These are phyloP conservation scores for Procambarus clarkii DNA, from an alignment of 1,140 invertebrate species.

Conservation along the genomic window DNA sequence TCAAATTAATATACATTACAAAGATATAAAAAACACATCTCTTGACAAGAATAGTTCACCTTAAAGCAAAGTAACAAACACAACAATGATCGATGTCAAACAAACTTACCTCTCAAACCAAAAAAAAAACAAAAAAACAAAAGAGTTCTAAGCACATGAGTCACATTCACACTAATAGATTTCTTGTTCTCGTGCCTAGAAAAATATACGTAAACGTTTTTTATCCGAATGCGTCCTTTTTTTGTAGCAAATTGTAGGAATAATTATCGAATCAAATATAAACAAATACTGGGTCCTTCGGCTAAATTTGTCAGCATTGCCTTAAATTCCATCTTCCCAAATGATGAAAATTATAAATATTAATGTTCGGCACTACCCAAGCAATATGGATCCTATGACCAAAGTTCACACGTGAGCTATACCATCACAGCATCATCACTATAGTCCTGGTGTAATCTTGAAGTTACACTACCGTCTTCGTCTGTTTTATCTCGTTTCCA, in stretches of 20 bases:
- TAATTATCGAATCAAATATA: conserved; percentile 1
- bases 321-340: not conserved
- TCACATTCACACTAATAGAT: not conserved
- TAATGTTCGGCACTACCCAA: not conserved
- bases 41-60: conserved; percentile 11
- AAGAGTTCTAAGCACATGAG: not conserved
- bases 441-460: conserved; percentile 53
- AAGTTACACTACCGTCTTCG: conserved; percentile 58
- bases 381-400: not conserved
- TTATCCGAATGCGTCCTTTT: not conserved
- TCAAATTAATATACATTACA: not conserved
- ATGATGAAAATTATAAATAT: not conserved
- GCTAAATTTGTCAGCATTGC: not conserved
- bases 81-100: not conserved
- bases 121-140: not conserved
- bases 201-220: not conserved
- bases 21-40: not conserved
- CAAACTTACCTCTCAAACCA: not conserved
- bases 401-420: not conserved
- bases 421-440: conserved; percentile 67
- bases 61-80: not conserved
- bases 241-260: not conserved
- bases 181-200: not conserved
- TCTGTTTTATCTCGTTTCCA: conserved; percentile 38
- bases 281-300: not conserved